Evolutionary conservation across 2,113 vertebrate species (phyloP).

Genomic region (Cyphomyrus plagiostoma): DNA sequence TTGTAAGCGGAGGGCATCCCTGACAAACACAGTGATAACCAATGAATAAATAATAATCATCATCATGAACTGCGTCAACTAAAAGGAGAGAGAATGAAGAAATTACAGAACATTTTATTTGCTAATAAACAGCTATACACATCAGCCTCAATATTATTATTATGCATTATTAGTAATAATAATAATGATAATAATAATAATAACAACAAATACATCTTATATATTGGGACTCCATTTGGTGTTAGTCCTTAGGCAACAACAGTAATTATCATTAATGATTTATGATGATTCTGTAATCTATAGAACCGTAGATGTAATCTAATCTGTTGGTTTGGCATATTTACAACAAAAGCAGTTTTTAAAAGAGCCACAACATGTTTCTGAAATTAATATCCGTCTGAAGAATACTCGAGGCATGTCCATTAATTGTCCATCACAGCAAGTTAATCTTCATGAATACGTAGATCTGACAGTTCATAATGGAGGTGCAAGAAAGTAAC

Average conservation of each 20-base stretch:
- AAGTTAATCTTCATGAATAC: not conserved
- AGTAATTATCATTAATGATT: not conserved
- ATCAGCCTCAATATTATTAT: not conserved
- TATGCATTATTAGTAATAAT: not conserved
- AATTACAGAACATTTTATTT: not conserved
- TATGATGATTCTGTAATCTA: not conserved
- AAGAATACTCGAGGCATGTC: not conserved
- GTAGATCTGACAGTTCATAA: not conserved
- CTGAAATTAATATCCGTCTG: not conserved
- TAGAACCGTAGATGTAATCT: not conserved
- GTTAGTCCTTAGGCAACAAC: not conserved
- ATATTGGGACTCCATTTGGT: not conserved
- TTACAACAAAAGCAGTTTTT: not conserved
- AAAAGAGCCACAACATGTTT: not conserved
- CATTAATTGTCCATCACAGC: not conserved
- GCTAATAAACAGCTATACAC: not conserved
- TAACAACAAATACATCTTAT: not conserved
- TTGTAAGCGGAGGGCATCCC: slow-evolving; percentile 21
- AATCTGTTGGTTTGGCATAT: not conserved
- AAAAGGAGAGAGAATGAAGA: not conserved
- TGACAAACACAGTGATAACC: slow-evolving; percentile 13
- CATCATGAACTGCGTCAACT: not conserved
- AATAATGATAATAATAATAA: not conserved
- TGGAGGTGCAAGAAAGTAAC: not conserved
- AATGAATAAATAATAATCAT: slow-evolving; percentile 20